Evolutionary conservation across 2,888 invertebrate species (phyloP).

Genomic region (Scaeva pyrastri): DNA sequence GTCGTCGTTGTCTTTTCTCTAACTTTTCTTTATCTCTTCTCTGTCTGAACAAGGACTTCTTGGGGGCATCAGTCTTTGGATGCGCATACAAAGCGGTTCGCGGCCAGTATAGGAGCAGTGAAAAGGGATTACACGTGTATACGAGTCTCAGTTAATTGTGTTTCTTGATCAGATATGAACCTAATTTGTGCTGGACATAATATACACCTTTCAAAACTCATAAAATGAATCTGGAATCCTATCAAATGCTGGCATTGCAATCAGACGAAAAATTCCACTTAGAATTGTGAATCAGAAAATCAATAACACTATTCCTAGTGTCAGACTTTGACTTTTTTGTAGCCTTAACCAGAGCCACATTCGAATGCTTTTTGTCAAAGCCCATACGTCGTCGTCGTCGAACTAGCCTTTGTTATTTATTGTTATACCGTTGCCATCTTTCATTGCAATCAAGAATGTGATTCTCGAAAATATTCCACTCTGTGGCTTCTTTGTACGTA

Average conservation of each 20-base stretch:
- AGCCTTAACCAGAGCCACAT: no score
- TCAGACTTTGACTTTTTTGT: no score
- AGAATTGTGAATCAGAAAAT: no score
- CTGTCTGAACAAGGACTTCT: not conserved
- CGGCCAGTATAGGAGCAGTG: not conserved
- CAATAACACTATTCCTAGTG: no score
- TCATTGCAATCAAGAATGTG: conserved; percentile 12
- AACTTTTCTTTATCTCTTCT: conserved; percentile 51
- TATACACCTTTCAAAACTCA: no score
- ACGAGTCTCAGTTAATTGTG: not conserved
- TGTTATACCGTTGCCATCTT: conserved; percentile 1
- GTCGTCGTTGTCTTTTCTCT: conserved; percentile 42
- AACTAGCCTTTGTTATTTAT: not conserved
- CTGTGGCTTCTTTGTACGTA: not conserved
- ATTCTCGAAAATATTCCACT: conserved; percentile 11
- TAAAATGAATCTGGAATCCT: no score
- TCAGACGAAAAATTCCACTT: no score
- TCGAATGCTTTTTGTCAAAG: not conserved
- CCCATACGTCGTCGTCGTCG: no score
- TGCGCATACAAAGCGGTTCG: not conserved
- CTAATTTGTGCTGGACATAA: no score
- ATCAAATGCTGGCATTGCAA: no score
- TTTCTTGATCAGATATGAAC: not conserved
- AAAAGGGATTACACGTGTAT: not conserved
- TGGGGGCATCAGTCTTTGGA: not conserved